Conservation (phyloP, 2,888 invertebrate genomes). For the Drosophila anomalata region DNA sequence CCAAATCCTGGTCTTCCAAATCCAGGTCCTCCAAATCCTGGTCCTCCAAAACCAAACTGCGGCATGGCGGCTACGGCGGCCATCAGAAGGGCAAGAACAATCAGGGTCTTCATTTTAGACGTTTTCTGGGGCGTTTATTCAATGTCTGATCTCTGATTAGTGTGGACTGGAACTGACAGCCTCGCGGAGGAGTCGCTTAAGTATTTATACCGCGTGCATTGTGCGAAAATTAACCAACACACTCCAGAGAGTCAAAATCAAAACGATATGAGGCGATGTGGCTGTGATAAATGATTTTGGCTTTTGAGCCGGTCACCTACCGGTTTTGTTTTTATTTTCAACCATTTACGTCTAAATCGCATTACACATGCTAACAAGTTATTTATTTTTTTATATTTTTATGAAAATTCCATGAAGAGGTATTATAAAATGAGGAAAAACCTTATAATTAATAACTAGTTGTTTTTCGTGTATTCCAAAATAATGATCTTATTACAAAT, state of each 20-base stretch:
- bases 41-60: slow-evolving; percentile 51
- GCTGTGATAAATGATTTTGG: slow-evolving; percentile 49
- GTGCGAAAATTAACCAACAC: slow-evolving; percentile 13
- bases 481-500: no score
- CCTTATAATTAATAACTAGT: no score
- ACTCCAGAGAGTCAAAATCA: slow-evolving; percentile 15
- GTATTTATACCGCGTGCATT: slow-evolving; percentile 63
- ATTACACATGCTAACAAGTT: slow-evolving; percentile 48
- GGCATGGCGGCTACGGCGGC: slow-evolving; percentile 69
- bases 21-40: slow-evolving; percentile 21
- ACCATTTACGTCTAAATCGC: slow-evolving; percentile 52
- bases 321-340: slow-evolving; percentile 58
- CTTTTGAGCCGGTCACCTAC: slow-evolving; percentile 38
- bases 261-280: slow-evolving; percentile 10
- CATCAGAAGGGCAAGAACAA: slow-evolving; percentile 72
- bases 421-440: no score
- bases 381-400: background rate
- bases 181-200: slow-evolving; percentile 33
- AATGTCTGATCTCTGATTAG: slow-evolving; percentile 39
- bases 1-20: slow-evolving; percentile 26
- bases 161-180: slow-evolving; percentile 59
- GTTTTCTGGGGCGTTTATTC: background rate
- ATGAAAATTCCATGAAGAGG: background rate
- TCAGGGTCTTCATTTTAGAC: slow-evolving; percentile 71
- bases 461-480: no score